phyloP scores from a whole-genome alignment of 2,888 invertebrate species.

The Zootermopsis nevadensis region DNA sequence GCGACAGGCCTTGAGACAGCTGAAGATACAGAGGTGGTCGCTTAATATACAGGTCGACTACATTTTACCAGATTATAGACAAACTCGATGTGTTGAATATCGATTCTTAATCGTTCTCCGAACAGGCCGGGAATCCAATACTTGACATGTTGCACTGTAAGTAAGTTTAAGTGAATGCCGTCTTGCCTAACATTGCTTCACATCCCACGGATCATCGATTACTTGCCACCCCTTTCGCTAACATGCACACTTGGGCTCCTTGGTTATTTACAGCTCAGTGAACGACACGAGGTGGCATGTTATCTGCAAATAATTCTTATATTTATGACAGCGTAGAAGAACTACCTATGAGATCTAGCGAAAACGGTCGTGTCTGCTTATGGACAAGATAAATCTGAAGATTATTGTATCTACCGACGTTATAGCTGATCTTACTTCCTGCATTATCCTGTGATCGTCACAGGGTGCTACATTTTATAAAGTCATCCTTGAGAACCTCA shows the following conservation, averaged over 20 bases:
- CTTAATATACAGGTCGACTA: background rate
- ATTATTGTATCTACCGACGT: no score
- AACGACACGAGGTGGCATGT: background rate
- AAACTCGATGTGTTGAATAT: background rate
- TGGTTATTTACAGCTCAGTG: conserved; percentile 8
- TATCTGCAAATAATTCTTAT: conserved; percentile 1
- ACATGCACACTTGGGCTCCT: conserved; percentile 10
- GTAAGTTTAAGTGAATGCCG: background rate
- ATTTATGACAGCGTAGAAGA: background rate
- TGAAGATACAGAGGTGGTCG: no score
- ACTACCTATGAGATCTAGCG: background rate
- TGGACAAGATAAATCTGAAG: no score
- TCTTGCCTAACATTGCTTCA: background rate
- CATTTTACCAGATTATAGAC: background rate
- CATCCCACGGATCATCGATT: background rate
- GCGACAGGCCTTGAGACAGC: no score
- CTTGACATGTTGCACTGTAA: background rate
- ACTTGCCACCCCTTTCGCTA: background rate
- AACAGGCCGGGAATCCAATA: background rate
- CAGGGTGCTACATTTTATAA: no score
- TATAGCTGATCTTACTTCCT: no score
- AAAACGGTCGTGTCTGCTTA: no score
- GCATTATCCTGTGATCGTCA: no score
- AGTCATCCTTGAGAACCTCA: no score
- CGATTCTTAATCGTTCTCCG: background rate